phyloP scores from a whole-genome alignment of 2,888 invertebrate genomes.

The Tyria jacobaeae region DNA sequence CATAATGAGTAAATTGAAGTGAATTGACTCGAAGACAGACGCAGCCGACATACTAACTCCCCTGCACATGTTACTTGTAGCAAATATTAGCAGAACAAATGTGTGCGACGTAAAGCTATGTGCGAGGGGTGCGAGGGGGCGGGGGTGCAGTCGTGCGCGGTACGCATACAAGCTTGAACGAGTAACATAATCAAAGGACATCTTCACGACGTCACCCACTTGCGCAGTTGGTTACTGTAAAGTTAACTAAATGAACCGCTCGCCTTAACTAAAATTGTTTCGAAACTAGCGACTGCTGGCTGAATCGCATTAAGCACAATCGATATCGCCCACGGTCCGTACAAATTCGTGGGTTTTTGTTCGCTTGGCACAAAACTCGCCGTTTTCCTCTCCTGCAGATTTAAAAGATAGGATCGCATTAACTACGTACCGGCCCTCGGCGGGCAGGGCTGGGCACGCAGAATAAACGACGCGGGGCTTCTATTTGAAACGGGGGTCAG shows the following conservation, averaged over 20 bases:
- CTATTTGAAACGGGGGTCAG: conserved; percentile 68
- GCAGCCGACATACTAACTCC: conserved; percentile 9
- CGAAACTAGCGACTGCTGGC: conserved; percentile 12
- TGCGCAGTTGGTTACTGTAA: conserved; percentile 15
- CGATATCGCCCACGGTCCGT: conserved; percentile 44
- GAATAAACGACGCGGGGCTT: conserved; percentile 44
- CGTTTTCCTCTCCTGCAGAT: conserved; percentile 60
- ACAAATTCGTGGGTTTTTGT: conserved; percentile 17
- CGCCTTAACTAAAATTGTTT: conserved; percentile 22
- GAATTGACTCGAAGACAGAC: conserved; percentile 6
- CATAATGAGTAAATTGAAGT: conserved; percentile 15
- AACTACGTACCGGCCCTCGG: conserved; percentile 59
- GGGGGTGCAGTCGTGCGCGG: conserved; percentile 16
- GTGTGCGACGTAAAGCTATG: conserved; percentile 16
- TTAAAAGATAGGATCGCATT: conserved; percentile 80
- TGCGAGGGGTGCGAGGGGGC: conserved; percentile 17
- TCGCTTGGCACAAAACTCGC: conserved; percentile 19
- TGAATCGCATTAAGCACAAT: conserved; percentile 11
- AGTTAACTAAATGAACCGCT: conserved; percentile 29
- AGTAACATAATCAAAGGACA: conserved; percentile 7
- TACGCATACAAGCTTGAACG: background rate
- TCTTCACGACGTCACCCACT: background rate
- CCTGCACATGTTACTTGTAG: conserved; percentile 26
- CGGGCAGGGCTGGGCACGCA: conserved; percentile 18
- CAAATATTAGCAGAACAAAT: conserved; percentile 35